phyloP scores from a whole-genome alignment of 2,113 vertebrate species.

The human region GRCh38 chr5:39059501-39060000 shows the following conservation, averaged over 20 bases:
- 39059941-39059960: background rate
- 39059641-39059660: background rate
- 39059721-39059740: background rate
- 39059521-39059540: background rate
- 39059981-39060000: background rate
- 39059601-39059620: background rate
- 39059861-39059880: background rate
- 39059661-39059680: background rate
- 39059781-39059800: background rate
- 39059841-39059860: background rate
- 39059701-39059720: slow-evolving; percentile 1
- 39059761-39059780: background rate
- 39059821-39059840: background rate
- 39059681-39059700: background rate
- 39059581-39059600: background rate
- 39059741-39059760: background rate
- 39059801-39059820: background rate
- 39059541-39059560: background rate
- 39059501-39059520: background rate
- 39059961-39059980: background rate
- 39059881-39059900: background rate
- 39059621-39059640: background rate
- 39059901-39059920: background rate
- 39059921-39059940: background rate
- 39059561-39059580: background rate